A percentile compares a stretch with the other conserved stretches of the same genome.
Evolutionary conservation across 2,797 vertebrate species (phyloP).

Genomic region (Micropoecilia bifurca): DNA sequence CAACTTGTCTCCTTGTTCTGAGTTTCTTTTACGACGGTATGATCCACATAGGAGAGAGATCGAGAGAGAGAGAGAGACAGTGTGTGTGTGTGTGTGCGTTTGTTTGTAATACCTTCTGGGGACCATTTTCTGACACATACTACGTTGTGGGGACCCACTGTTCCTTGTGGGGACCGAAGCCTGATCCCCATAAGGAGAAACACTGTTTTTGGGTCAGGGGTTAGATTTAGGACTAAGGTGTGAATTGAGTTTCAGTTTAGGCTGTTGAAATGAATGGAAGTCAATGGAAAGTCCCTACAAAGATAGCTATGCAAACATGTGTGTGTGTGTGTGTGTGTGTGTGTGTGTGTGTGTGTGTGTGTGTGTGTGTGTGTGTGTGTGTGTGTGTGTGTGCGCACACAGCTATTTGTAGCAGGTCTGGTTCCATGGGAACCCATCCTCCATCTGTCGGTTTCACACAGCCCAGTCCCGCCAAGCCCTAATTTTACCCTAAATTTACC

Average conservation of each 20-base stretch:
- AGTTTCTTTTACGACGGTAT: slow-evolving; percentile 43
- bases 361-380: slow-evolving; percentile 15
- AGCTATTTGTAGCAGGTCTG: slow-evolving; percentile 80
- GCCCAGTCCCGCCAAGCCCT: slow-evolving; percentile 56
- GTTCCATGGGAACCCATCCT: slow-evolving; percentile 77
- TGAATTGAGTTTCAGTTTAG: no score
- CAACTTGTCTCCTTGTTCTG: slow-evolving; percentile 32
- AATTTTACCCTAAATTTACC: slow-evolving; percentile 74
- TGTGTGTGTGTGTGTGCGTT: slow-evolving; percentile 11
- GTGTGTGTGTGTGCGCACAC: slow-evolving; percentile 38
- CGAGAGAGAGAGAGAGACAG: no score
- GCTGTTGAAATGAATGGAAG: no score
- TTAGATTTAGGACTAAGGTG: no score
- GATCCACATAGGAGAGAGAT: slow-evolving; percentile 28
- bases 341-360: slow-evolving; percentile 34
- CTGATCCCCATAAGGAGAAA: no score
- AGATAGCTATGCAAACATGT: no score
- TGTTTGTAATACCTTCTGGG: no score
- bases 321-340: slow-evolving; percentile 1
- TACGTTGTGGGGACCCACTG: no score
- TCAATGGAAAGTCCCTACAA: no score
- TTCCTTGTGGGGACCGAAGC: no score
- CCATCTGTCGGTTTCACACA: slow-evolving; percentile 77
- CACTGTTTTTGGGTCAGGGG: no score
- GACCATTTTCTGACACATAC: no score